Percentiles rank a stretch among this genome's conserved stretches.
These are phyloP conservation scores for Carassius auratus DNA, from an alignment of 2,113 vertebrate species.

Conservation along the genomic window DNA sequence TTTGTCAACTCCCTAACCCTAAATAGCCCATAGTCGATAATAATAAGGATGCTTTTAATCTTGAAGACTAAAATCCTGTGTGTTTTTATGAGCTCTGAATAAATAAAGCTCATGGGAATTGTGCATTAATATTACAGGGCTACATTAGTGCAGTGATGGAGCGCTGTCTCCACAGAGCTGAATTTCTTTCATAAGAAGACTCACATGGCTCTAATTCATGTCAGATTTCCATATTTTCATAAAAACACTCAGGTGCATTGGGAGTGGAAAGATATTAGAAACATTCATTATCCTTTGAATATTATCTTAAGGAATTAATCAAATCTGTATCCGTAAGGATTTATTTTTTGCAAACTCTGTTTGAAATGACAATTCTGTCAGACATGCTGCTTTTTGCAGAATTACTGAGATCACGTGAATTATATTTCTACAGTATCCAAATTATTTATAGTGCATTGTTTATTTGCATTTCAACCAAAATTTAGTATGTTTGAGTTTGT, in stretches of 20 bases:
- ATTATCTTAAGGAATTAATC: slow-evolving; percentile 28
- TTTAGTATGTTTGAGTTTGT: not conserved
- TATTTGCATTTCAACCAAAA: not conserved
- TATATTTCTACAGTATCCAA: not conserved
- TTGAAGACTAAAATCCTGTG: not conserved
- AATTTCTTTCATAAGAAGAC: not conserved
- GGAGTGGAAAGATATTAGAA: slow-evolving; percentile 17
- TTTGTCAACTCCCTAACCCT: not conserved
- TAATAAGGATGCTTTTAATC: not conserved
- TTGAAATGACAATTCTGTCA: slow-evolving; percentile 11
- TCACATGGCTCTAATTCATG: not conserved
- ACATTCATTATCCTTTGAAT: slow-evolving; percentile 8
- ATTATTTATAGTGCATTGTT: not conserved
- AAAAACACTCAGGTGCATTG: not conserved
- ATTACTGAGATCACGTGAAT: not conserved
- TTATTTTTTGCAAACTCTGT: not conserved
- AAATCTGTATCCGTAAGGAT: slow-evolving; percentile 3
- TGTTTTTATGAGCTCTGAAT: not conserved
- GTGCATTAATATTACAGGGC: slow-evolving; percentile 10
- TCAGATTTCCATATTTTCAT: slow-evolving; percentile 26
- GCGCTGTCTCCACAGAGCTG: not conserved
- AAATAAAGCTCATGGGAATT: slow-evolving; percentile 5
- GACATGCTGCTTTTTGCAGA: not conserved
- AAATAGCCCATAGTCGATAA: not conserved
- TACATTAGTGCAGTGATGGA: slow-evolving; percentile 13